Evolutionary conservation across 2,797 vertebrate genomes (phyloP).

Genomic region (Cirrhinus molitorella): DNA sequence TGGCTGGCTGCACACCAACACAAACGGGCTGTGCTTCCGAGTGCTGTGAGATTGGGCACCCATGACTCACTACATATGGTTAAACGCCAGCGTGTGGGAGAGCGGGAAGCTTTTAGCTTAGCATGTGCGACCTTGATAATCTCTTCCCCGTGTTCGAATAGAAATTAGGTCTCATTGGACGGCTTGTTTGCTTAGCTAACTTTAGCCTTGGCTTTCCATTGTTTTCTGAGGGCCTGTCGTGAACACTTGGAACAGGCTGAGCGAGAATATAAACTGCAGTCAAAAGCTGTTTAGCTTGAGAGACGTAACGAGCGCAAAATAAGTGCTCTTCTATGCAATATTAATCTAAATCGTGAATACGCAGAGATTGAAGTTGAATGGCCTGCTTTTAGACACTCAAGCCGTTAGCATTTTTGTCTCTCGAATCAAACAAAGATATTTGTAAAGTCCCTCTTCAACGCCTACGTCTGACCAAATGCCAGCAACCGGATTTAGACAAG

Average conservation of each 20-base stretch:
- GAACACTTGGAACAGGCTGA: conserved; percentile 17
- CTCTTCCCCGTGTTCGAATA: conserved; percentile 2
- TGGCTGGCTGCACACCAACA: conserved; percentile 38
- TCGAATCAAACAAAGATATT: conserved; percentile 19
- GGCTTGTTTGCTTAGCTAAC: conserved; percentile 24
- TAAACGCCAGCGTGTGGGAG: conserved; percentile 19
- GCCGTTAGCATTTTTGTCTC: conserved; percentile 32
- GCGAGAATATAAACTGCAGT: conserved; percentile 16
- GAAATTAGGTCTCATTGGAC: background rate
- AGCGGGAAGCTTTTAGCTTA: conserved; percentile 34
- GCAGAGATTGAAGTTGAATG: background rate
- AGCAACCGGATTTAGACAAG: conserved; percentile 16
- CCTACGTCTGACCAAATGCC: conserved; percentile 9
- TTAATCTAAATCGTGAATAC: background rate
- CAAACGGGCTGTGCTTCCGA: conserved; percentile 21
- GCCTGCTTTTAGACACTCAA: conserved; percentile 13
- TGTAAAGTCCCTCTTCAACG: conserved; percentile 1
- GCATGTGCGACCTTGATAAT: conserved; percentile 38
- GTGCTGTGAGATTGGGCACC: conserved; percentile 23
- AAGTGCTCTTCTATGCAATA: conserved; percentile 7
- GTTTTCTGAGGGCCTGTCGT: conserved; percentile 6
- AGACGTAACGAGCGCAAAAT: conserved; percentile 22
- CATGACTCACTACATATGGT: conserved; percentile 47
- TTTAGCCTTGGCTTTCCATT: conserved; percentile 16
- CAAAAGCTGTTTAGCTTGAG: conserved; percentile 27